Percentiles rank a stretch among this genome's conserved stretches.
Conservation (phyloP, 2,888 invertebrate genomes). For the Athalia cordata region DNA sequence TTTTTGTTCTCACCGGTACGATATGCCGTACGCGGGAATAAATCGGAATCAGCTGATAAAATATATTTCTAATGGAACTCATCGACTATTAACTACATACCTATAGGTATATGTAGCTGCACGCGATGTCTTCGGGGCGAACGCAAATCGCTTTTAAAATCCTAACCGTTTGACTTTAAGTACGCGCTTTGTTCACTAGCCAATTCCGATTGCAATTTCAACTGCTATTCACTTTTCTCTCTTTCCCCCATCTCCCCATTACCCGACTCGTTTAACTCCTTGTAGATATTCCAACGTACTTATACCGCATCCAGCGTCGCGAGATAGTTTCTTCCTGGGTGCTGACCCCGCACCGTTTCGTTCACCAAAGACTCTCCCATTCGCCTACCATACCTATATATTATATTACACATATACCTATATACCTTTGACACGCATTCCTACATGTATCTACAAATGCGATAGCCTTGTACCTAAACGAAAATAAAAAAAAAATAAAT, state of each 20-base stretch:
- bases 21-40: too few species aligned
- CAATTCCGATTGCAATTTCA: neutral
- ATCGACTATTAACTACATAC: too few species aligned
- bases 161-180: neutral
- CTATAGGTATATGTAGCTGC: neutral
- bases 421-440: too few species aligned
- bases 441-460: too few species aligned
- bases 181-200: neutral
- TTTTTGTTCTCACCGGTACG: too few species aligned
- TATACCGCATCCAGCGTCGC: neutral
- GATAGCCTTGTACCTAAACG: too few species aligned
- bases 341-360: slow-evolving; percentile 49
- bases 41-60: too few species aligned
- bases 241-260: neutral
- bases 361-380: slow-evolving; percentile 18
- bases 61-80: too few species aligned
- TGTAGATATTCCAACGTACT: slow-evolving; percentile 1
- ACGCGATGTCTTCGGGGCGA: neutral
- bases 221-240: slow-evolving; percentile 6
- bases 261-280: neutral
- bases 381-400: neutral
- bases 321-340: slow-evolving; percentile 50
- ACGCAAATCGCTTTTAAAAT: neutral
- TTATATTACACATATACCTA: neutral
- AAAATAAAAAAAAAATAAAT: too few species aligned